Evolutionary conservation across 1,140 invertebrate genomes (phyloP), one percentile per base, ranked within the genome.

Genomic region (Drosophila asahinai): DNA sequence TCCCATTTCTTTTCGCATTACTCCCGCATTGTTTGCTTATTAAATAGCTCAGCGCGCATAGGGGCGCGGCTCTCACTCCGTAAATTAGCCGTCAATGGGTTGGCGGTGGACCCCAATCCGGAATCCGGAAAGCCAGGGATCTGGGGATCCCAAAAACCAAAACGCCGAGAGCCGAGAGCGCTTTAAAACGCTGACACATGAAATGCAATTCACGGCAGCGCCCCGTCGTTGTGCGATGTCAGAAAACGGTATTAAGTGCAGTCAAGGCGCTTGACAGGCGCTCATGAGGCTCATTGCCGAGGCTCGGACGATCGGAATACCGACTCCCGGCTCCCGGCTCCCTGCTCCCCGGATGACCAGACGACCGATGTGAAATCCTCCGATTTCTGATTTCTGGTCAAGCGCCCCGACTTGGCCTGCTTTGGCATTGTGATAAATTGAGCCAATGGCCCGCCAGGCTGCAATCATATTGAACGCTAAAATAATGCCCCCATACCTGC

Each of bases 401-500:
- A 79, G 76, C 65, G 64, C 40, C 40, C 40, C 40, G 49, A 45
- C 67, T 78, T 77, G 49, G 74, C 76, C 67, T 57, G 70, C 62
- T 61, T 45, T 62, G 65, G 76, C 64, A 78, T 72, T 89, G 86
- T 81, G 86, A 89, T 89, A 84, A 89, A 89, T 90, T 89, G 84
- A 90, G 81, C 77, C 68, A 63, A 86, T 75, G 48, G 66, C 84
- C 84, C 77, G 73, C 74, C 68, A 90, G 70, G 86, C 84, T 40
- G 71, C 82, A 84, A 89, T 89, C 86, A 81, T 89, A 87, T 87
- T 84, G 81, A 83, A 83, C 65, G 81, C 83, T 83, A 89, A 86
- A 90, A 89, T 90, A 90, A 84, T 90, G 86, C 84, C 78, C 74
- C 65, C 36, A 47, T 72, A 51, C 54, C 70, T 49, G 68, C 54